Percentiles rank a stretch among this genome's conserved stretches.
Conservation (phyloP, 2,888 invertebrate genomes). For the Choristoneura rosaceana region DNA sequence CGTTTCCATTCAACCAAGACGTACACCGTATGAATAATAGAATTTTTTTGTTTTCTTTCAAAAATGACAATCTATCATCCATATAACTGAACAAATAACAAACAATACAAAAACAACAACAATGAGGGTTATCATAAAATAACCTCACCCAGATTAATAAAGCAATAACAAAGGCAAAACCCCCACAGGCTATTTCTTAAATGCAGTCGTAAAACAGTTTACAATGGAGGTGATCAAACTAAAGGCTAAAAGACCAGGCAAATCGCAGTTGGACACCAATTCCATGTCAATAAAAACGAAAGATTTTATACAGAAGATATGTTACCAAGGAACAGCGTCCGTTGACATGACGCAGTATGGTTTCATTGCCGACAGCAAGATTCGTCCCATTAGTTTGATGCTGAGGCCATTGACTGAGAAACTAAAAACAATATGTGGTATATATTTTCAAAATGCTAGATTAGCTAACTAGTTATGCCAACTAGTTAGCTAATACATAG, state of each 20-base stretch:
- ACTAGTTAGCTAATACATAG: too few relatives aligned
- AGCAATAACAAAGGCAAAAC: background rate
- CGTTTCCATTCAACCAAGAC: background rate
- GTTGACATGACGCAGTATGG: conserved; percentile 68
- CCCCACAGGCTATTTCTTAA: background rate
- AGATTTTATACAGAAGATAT: conserved; percentile 63
- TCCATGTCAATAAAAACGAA: conserved; percentile 57
- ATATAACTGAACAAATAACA: background rate
- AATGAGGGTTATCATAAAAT: background rate
- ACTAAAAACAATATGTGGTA: conserved; percentile 56
- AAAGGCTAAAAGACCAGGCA: background rate
- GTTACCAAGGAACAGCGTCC: conserved; percentile 58
- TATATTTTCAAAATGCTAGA: conserved; percentile 20
- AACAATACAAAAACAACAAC: background rate
- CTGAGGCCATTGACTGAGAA: conserved; percentile 55
- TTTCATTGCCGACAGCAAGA: conserved; percentile 59
- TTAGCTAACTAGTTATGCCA: too few relatives aligned
- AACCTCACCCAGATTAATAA: background rate
- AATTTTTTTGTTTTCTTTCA: background rate
- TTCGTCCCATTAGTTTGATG: conserved; percentile 51
- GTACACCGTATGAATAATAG: too few relatives aligned
- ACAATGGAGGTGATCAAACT: conserved; percentile 3
- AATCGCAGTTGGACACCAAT: background rate
- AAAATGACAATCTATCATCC: background rate
- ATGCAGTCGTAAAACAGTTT: background rate